These are phyloP conservation scores for Zaprionus bogoriensis DNA, from an alignment of 2,888 invertebrate genomes.

Conservation along the genomic window DNA sequence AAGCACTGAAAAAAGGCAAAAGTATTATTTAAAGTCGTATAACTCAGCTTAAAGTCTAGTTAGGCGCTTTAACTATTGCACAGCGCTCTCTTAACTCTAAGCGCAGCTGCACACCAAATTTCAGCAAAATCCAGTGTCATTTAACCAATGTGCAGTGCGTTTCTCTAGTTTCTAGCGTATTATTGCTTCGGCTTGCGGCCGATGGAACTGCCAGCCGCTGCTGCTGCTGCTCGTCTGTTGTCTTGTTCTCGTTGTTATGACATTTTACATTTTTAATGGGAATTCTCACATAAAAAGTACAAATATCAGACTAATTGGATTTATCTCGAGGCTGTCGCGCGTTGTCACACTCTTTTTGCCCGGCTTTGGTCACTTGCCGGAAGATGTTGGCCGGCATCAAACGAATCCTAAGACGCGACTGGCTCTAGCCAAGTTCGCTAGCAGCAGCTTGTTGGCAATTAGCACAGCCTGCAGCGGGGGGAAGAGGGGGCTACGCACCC, in stretches of 20 bases:
- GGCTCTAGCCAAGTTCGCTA: background rate
- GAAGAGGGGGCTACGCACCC: conserved; percentile 32
- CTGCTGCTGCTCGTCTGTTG: conserved; percentile 58
- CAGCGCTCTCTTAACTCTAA: fast-evolving
- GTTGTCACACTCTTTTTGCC: conserved; percentile 74
- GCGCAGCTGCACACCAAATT: background rate
- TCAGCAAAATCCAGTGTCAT: background rate
- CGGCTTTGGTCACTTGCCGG: conserved; percentile 53
- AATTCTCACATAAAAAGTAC: conserved; percentile 82
- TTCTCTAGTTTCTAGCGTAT: conserved; percentile 28
- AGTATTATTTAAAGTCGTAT: background rate
- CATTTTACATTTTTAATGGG: conserved; percentile 80
- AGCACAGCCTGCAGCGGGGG: conserved; percentile 27
- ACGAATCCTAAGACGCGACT: conserved; percentile 34
- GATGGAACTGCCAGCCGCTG: conserved; percentile 26
- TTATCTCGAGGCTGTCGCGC: conserved; percentile 80
- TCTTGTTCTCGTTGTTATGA: conserved; percentile 73
- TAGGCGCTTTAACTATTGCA: background rate
- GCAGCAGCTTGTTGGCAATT: conserved; percentile 55
- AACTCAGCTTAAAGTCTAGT: background rate
- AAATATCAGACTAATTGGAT: conserved; percentile 83
- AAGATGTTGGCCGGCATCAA: conserved; percentile 61
- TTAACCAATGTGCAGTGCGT: background rate
- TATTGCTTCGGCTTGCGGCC: conserved; percentile 16
- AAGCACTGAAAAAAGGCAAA: background rate